Conservation (phyloP, 1,140 invertebrate genomes). For the Bombus huntii region DNA sequence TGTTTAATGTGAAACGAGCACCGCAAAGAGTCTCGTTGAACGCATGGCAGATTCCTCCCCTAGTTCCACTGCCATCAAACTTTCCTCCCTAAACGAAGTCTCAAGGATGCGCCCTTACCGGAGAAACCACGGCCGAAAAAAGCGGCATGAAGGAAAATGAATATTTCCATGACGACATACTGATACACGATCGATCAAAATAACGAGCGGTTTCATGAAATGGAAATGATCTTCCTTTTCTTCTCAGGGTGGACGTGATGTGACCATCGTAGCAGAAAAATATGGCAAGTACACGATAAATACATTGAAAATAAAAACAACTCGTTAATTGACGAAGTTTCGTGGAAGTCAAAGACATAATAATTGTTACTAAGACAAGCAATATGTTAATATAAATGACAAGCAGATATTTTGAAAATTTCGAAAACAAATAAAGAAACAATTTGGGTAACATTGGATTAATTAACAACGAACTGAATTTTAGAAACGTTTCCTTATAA, state of each 20-base stretch:
- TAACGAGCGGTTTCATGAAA: not conserved
- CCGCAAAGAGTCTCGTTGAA: not conserved
- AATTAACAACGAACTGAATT: too few species aligned
- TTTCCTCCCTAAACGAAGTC: not conserved
- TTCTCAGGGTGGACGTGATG: not conserved
- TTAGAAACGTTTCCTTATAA: too few species aligned
- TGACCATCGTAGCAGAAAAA: not conserved
- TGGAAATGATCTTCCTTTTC: not conserved
- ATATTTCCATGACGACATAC: constrained; percentile 36
- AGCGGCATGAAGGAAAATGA: not conserved
- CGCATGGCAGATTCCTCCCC: not conserved
- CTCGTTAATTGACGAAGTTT: too few species aligned
- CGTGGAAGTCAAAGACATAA: too few species aligned
- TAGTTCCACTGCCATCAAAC: not conserved
- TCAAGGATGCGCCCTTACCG: not conserved
- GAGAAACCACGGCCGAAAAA: not conserved
- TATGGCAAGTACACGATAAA: not conserved
- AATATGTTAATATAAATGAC: too few species aligned
- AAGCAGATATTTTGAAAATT: too few species aligned
- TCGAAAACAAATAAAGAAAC: too few species aligned
- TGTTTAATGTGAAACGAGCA: constrained; percentile 32
- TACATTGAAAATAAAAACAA: too few species aligned
- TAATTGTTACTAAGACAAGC: too few species aligned
- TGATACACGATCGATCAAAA: constrained; percentile 20
- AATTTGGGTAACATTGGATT: too few species aligned